Evolutionary conservation across 2,113 vertebrate species (phyloP).

Genomic region (Acrocephalus arundinaceus): DNA sequence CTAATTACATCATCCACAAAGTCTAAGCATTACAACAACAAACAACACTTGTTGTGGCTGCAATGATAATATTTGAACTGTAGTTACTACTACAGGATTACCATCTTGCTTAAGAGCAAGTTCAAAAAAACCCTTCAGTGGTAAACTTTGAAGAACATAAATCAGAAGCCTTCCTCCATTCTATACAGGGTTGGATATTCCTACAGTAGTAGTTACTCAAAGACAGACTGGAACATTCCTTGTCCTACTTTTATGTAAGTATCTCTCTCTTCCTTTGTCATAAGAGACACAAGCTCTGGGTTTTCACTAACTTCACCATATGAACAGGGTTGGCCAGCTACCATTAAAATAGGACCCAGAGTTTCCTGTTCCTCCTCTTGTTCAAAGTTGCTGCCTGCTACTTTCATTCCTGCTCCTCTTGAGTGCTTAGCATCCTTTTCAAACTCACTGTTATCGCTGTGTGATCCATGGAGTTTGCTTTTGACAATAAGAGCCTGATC

Average conservation of each 20-base stretch:
- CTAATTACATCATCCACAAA: neutral
- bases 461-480: neutral
- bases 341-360: slow-evolving; percentile 43
- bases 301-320: slow-evolving; percentile 59
- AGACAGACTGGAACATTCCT: slow-evolving; percentile 64
- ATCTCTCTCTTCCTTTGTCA: slow-evolving; percentile 63
- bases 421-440: slow-evolving; percentile 7
- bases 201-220: slow-evolving; percentile 41
- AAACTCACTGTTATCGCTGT: neutral
- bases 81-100: neutral
- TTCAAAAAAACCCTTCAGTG: neutral
- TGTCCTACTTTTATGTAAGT: slow-evolving; percentile 63
- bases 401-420: neutral
- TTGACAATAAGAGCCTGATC: neutral
- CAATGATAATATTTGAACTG: neutral
- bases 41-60: neutral
- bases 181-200: neutral
- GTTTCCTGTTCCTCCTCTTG: slow-evolving; percentile 46
- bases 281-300: slow-evolving; percentile 65
- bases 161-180: neutral
- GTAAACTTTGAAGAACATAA: neutral
- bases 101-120: neutral
- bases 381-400: neutral
- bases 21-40: neutral
- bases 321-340: slow-evolving; percentile 38